phyloP scores from a whole-genome alignment of 2,113 vertebrate species.

The Mirza zaza region DNA sequence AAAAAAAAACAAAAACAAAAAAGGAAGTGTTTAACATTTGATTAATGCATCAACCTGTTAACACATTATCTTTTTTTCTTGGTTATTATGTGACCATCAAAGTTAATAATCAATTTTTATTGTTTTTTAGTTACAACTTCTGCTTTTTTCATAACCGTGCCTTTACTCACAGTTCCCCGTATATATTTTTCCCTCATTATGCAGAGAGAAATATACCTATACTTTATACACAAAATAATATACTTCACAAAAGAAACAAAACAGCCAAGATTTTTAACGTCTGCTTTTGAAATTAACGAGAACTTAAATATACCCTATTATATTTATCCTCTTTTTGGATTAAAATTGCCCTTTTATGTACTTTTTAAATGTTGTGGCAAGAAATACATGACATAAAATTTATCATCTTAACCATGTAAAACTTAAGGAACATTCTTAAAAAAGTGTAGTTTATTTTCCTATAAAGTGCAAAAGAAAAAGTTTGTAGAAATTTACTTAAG shows the following conservation, averaged over 20 bases:
- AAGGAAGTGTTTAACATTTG: neutral
- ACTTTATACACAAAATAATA: neutral
- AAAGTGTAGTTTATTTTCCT: neutral
- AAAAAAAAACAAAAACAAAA: too few species aligned
- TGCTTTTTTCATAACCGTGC: neutral
- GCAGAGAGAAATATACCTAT: neutral
- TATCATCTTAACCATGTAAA: neutral
- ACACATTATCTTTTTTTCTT: neutral
- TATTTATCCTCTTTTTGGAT: neutral
- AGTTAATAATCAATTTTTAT: neutral
- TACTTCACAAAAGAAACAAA: neutral
- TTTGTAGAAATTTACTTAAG: neutral
- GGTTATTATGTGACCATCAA: neutral
- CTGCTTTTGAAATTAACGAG: neutral
- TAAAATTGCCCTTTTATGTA: neutral
- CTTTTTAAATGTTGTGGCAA: neutral
- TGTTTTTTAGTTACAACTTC: neutral
- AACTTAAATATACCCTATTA: neutral
- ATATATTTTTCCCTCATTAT: neutral
- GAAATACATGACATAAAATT: neutral
- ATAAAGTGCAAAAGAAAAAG: neutral
- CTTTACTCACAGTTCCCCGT: neutral
- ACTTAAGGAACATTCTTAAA: neutral
- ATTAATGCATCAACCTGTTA: neutral
- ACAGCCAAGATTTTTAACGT: neutral